A percentile compares a stretch with the other conserved stretches of the same genome.
phyloP scores from a whole-genome alignment of 2,113 vertebrate species.

The Seriola aureovittata region DNA sequence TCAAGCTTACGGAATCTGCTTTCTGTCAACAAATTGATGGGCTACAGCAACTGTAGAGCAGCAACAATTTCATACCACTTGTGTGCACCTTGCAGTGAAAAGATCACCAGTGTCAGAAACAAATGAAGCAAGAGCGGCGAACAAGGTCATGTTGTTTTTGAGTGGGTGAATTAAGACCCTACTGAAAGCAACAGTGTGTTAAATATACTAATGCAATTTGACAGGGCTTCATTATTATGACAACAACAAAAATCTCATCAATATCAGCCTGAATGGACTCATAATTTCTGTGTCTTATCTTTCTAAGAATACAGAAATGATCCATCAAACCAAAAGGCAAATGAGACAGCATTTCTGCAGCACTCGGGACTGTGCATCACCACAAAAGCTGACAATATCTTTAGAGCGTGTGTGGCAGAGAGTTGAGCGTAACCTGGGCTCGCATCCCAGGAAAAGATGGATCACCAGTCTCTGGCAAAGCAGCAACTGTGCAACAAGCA shows the following conservation, averaged over 20 bases:
- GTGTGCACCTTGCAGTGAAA: conserved; percentile 43
- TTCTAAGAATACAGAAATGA: conserved; percentile 34
- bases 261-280: conserved; percentile 33
- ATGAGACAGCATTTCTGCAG: conserved; percentile 61
- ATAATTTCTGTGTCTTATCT: conserved; percentile 24
- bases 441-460: conserved; percentile 76
- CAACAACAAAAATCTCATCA: conserved; percentile 15
- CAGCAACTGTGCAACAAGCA: conserved; percentile 68
- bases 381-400: conserved; percentile 74
- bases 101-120: conserved; percentile 59
- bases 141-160: conserved; percentile 62
- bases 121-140: conserved; percentile 58
- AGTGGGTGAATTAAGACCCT: conserved; percentile 53
- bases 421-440: conserved; percentile 72
- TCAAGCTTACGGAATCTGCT: conserved; percentile 2
- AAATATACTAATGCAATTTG: conserved; percentile 34
- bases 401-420: conserved; percentile 63
- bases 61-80: neutral
- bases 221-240: conserved; percentile 34
- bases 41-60: neutral
- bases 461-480: conserved; percentile 71
- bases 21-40: conserved; percentile 23
- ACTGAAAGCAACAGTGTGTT: conserved; percentile 54
- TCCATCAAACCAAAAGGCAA: conserved; percentile 47
- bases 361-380: conserved; percentile 45